Percentiles rank a stretch among this genome's conserved stretches.
phyloP scores from a whole-genome alignment of 1,140 invertebrate genomes.

The Dermatophagoides farinae region DNA sequence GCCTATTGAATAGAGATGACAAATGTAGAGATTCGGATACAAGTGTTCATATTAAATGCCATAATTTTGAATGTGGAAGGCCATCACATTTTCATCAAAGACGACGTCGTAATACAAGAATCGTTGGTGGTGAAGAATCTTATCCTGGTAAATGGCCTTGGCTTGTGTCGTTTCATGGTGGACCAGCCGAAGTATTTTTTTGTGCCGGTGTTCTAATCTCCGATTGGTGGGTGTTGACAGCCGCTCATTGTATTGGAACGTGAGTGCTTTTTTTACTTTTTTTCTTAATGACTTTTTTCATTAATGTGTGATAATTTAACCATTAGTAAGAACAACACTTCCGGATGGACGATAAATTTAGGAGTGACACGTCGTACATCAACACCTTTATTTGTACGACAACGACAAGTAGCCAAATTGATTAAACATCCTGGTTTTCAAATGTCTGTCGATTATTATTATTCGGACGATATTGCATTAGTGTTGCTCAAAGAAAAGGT shows the following conservation, averaged over 20 bases:
- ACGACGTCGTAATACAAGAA: slow-evolving; percentile 8
- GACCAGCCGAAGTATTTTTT: slow-evolving; percentile 26
- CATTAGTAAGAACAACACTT: slow-evolving; percentile 19
- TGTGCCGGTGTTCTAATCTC: slow-evolving; percentile 34
- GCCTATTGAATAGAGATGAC: not conserved
- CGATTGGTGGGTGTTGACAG: slow-evolving; percentile 32
- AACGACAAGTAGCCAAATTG: slow-evolving; percentile 15
- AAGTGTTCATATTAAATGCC: slow-evolving; percentile 16
- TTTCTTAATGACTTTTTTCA: not conserved
- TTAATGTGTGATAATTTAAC: not conserved
- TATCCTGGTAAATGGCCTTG: slow-evolving; percentile 21
- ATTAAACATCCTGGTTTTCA: slow-evolving; percentile 20
- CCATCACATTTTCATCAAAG: not conserved
- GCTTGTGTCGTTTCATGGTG: slow-evolving; percentile 21
- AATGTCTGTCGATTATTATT: slow-evolving; percentile 15
- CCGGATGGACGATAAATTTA: slow-evolving; percentile 19
- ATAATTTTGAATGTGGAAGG: slow-evolving; percentile 15
- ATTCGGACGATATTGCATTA: slow-evolving; percentile 33
- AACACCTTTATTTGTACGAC: slow-evolving; percentile 18
- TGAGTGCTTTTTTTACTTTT: slow-evolving; percentile 32
- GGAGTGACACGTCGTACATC: slow-evolving; percentile 21
- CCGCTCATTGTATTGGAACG: slow-evolving; percentile 47
- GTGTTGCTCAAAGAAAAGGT: slow-evolving; percentile 64
- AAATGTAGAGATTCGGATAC: not conserved
- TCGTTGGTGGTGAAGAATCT: slow-evolving; percentile 21